Evolutionary conservation across 2,888 invertebrate species (phyloP).

Genomic region (Xestia xanthographa): DNA sequence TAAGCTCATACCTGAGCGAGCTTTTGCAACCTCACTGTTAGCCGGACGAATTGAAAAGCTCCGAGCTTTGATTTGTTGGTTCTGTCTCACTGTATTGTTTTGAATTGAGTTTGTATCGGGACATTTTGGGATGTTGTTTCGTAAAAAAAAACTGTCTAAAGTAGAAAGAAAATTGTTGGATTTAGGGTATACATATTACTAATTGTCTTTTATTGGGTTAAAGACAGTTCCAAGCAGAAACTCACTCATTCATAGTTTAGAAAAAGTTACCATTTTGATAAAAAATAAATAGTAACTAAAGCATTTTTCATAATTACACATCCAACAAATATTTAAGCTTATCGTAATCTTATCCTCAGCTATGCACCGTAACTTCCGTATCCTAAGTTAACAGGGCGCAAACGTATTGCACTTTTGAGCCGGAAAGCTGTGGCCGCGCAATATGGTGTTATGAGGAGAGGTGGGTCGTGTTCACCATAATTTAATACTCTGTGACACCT

Average conservation of each 20-base stretch:
- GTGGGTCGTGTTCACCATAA: neutral
- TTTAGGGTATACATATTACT: neutral
- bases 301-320: neutral
- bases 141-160: too few species aligned
- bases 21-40: constrained; percentile 75
- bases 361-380: constrained; percentile 1
- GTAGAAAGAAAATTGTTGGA: neutral
- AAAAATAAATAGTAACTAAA: too few species aligned
- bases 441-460: constrained; percentile 20
- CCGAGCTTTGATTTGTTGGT: constrained; percentile 37
- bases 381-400: neutral
- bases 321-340: neutral
- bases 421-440: neutral
- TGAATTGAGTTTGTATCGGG: neutral
- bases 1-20: constrained; percentile 76
- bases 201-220: neutral
- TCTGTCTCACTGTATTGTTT: neutral
- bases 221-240: neutral
- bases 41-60: constrained; percentile 72
- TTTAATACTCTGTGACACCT: neutral
- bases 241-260: neutral
- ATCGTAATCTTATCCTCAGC: neutral
- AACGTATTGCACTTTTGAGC: neutral
- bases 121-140: too few species aligned
- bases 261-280: neutral